A percentile compares a stretch with the other conserved stretches of the same genome.
Conservation (phyloP, 2,113 vertebrate species). For the Callionymus lyra region DNA sequence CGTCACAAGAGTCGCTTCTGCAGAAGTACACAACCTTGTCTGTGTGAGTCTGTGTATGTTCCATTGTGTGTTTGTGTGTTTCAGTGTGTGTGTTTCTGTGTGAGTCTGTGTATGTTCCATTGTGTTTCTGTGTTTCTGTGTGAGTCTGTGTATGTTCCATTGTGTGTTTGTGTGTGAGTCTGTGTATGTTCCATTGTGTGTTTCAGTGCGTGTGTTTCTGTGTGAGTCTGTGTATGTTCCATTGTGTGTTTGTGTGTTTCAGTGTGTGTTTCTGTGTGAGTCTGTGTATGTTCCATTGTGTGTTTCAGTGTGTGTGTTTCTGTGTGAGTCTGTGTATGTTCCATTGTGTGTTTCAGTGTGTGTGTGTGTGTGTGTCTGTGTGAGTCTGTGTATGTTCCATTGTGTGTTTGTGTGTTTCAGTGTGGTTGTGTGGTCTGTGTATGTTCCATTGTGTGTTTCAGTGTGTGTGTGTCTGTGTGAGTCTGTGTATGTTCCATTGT, state of each 20-base stretch:
- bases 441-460: not conserved
- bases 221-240: too few relatives aligned
- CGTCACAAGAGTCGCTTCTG: too few relatives aligned
- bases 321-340: not conserved
- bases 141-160: not conserved
- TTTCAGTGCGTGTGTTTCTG: too few relatives aligned
- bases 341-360: too few relatives aligned
- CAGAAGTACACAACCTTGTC: slow-evolving; percentile 38
- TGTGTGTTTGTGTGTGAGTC: not conserved
- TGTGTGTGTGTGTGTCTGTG: not conserved
- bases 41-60: not conserved
- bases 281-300: not conserved
- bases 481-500: slow-evolving; percentile 3
- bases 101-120: too few relatives aligned
- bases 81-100: too few relatives aligned
- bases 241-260: not conserved
- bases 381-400: not conserved
- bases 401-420: not conserved
- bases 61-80: too few relatives aligned
- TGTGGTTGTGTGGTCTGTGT: too few relatives aligned
- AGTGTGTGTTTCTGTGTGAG: not conserved
- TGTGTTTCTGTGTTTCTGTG: slow-evolving; percentile 7
- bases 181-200: too few relatives aligned
- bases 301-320: too few relatives aligned
- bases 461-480: too few relatives aligned